These are phyloP conservation scores for Corythoichthys haematopterus DNA, from an alignment of 2,113 vertebrate species.

Conservation along the genomic window DNA sequence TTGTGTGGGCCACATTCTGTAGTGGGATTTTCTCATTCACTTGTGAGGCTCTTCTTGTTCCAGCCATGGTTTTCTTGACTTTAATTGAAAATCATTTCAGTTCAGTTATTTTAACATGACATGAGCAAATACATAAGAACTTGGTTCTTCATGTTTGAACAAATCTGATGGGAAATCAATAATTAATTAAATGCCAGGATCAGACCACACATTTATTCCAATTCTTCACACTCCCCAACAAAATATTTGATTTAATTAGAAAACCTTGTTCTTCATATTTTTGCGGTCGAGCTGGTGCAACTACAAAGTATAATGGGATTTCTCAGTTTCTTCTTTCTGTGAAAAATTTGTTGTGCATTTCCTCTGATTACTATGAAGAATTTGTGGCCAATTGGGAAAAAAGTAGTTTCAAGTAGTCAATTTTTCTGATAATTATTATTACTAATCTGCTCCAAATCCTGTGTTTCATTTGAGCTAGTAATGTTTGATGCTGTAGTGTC, in stretches of 20 bases:
- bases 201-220: not conserved
- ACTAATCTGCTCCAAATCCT: no score
- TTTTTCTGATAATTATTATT: no score
- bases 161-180: not conserved
- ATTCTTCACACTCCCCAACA: no score
- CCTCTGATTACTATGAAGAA: not conserved
- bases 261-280: no score
- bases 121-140: not conserved
- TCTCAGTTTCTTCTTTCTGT: not conserved
- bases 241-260: no score
- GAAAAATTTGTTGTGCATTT: not conserved
- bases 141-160: not conserved
- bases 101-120: not conserved
- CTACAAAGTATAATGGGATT: not conserved
- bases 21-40: not conserved
- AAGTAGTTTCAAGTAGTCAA: not conserved
- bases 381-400: not conserved
- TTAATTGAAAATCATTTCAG: not conserved
- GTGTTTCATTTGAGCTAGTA: no score
- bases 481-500: no score
- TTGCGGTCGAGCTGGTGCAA: no score
- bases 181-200: not conserved
- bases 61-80: not conserved
- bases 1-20: no score
- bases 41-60: conserved; percentile 5